Base-by-base conservation (phyloP, 2,113 vertebrate species). In the Hyaena hyaena region DNA sequence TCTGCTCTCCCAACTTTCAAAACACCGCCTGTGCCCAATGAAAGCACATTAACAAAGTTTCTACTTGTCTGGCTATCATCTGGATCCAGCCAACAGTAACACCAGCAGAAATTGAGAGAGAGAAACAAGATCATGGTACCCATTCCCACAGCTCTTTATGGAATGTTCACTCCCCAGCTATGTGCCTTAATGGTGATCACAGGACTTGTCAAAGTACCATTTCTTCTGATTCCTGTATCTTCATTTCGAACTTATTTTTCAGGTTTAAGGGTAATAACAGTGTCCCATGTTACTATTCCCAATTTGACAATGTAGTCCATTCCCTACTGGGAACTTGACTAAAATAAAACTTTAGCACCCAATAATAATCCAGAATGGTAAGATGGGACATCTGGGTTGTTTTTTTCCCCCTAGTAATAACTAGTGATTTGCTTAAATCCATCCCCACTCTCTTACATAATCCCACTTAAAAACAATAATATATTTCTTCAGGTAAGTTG, bases 241-340 rank as follows among this genome's bases (percentile, higher is more conserved):
- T 76, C 16, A 16, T 83, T 45, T 85, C 23, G 1, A 4, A n/a
- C 39, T 73, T 76, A 43, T 28, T 73, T 93, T 80, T 93, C 74
- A 74, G 23, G 4, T 21, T 76, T 76, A 81, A 63, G n/a, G 2
- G 11, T 55, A 53, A 39, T 45, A 80, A 95, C 21, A 50, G 3
- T 68, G 43, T 4, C 39, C n/a, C n/a, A 28, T 17, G n/a, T 14
- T 19, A n/a, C 14, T 61, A 10, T 87, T 92, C 53, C 4, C 63
- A 94, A 39, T 31, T 61, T 97, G 69, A 88, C 48, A 94, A 66
- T 88, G 28, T 55, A 85, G 84, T 92, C 23, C 33, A 53, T 68
- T 94, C 33, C 45, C 45, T 89, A 23, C 39, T 89, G 58, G 19
- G 7, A 65, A n/a, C 7, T 26, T 92, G 39, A 96, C 14, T 82